Evolutionary conservation across 2,888 invertebrate species (phyloP).

Genomic region (Eupithecia abbreviata): DNA sequence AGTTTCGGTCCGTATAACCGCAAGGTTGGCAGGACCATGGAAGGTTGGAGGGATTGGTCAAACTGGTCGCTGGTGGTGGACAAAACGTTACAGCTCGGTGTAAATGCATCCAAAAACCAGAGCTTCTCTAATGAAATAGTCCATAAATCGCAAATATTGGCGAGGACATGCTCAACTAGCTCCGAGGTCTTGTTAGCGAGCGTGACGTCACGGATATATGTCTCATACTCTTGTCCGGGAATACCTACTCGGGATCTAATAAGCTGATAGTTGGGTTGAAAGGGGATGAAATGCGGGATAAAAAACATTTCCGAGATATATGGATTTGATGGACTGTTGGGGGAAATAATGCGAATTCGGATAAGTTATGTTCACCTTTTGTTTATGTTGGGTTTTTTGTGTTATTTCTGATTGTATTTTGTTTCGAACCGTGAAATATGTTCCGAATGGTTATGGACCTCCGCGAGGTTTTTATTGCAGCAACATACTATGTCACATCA

Average conservation of each 20-base stretch:
- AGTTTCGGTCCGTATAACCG: no score
- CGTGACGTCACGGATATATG: constrained; percentile 39
- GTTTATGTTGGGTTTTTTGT: background rate
- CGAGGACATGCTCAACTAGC: constrained; percentile 41
- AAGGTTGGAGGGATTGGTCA: no score
- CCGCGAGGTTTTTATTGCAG: background rate
- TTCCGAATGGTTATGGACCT: background rate
- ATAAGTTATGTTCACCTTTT: background rate
- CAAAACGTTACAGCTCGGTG: constrained; percentile 34
- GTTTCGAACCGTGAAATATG: background rate
- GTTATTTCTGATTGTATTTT: background rate
- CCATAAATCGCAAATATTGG: constrained; percentile 64
- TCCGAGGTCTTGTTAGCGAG: constrained; percentile 41
- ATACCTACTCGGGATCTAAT: constrained; percentile 28
- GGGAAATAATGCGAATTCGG: constrained; percentile 1
- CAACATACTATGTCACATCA: no score
- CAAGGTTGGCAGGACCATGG: no score
- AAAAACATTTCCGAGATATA: constrained; percentile 2
- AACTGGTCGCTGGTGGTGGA: no score
- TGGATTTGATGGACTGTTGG: constrained; percentile 1
- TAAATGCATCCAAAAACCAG: constrained; percentile 37
- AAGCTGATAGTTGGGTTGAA: constrained; percentile 28
- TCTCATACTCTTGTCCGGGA: constrained; percentile 34
- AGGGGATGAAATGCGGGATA: background rate
- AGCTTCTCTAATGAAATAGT: constrained; percentile 62